Base-by-base conservation (phyloP, 1,140 invertebrate genomes). In the Aphelinus atriplicis region DNA sequence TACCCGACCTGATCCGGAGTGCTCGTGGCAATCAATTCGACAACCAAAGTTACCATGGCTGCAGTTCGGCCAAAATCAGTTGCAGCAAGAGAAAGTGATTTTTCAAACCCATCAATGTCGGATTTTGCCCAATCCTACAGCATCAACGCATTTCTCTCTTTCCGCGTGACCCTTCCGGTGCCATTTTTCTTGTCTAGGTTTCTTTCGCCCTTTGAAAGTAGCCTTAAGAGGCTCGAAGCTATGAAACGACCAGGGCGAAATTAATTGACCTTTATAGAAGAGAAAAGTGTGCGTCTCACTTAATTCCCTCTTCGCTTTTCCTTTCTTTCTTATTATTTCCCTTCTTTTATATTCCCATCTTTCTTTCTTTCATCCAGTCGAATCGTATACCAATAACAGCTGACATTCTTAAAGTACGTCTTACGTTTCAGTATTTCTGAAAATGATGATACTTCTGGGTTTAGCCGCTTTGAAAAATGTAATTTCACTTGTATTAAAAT, bases 211-310 rank as follows among this genome's bases (percentile, higher is more conserved):
- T 26, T 26, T 26, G 26, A 73, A 73, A 73, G 71, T 64, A 77
- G 71, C 73, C 75, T 77, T 72, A 77, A 69, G 69, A 73, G 61
- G 64, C 65, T 71, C 71, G 55, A 63, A 73, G 58, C 67, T 60
- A 50, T 48, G 50, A 50, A 61, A 67, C 60, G 67, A 69, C 57
- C 64, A 51, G 50, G 63, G 50, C 62, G 53, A 73, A 78, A 80
- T 81, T 81, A 80, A 81, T 80, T 78, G 79, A 72, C 77, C 71
- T 75, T 64, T 67, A 75, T 70, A 80, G 67, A 75, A 53, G 50
- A 61, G 58, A 70, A 61, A 70, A 48, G 71, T 48, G 56, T 64
- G 58, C 58, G 65, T 56, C 57, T 73, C 57, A 60, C 55, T 62
- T 62, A 65, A 53, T 68, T 47, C 45, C 50, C 45, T 68, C 50